phyloP scores from a whole-genome alignment of 2,888 invertebrate species.

The Pristionchus exspectatus region DNA sequence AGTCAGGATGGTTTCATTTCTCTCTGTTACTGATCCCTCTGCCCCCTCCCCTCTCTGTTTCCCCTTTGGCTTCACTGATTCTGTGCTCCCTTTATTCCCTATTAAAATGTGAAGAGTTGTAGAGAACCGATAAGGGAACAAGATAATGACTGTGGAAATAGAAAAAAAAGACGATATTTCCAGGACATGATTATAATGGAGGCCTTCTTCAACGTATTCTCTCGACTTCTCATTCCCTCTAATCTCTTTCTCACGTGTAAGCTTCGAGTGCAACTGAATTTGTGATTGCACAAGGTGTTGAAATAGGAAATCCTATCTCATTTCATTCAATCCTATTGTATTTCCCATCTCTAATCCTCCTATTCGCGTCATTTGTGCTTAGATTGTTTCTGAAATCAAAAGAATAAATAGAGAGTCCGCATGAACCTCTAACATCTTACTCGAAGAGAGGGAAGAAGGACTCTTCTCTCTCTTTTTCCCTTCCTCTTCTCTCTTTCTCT shows the following conservation, averaged over 20 bases:
- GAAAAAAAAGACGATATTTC: not conserved
- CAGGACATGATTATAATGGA: not conserved
- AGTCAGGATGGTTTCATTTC: not conserved
- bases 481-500: not conserved
- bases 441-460: not conserved
- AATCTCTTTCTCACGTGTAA: not conserved
- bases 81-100: not conserved
- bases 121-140: slow-evolving; percentile 36
- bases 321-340: not conserved
- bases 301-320: not conserved
- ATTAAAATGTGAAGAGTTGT: not conserved
- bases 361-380: slow-evolving; percentile 14
- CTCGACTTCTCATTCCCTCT: not conserved
- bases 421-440: not conserved
- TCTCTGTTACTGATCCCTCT: not conserved
- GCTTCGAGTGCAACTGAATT: not conserved
- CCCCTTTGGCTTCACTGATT: not conserved
- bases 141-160: not conserved
- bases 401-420: not conserved
- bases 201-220: not conserved
- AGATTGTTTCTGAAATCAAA: slow-evolving; percentile 34
- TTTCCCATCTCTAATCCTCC: slow-evolving; percentile 2
- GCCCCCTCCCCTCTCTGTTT: not conserved
- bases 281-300: slow-evolving; percentile 1
- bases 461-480: not conserved